These are phyloP conservation scores for Microcebus tavaratra DNA, from an alignment of 2,113 vertebrate species.

Conservation along the genomic window DNA sequence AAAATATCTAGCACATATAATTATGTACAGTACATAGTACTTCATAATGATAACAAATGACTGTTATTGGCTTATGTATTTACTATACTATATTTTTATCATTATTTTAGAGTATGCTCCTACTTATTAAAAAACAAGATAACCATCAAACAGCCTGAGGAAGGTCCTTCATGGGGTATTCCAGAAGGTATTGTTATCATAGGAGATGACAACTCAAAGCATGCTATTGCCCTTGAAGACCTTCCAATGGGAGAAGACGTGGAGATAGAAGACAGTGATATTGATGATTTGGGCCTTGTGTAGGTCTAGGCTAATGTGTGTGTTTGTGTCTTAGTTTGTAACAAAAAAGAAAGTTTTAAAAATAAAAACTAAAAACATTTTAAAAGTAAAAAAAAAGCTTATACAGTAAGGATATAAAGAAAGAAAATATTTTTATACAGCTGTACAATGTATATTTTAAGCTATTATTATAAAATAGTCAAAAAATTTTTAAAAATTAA, in stretches of 20 bases:
- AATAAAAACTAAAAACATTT: neutral
- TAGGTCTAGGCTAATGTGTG: neutral
- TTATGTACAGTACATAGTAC: neutral
- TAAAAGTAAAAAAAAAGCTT: neutral
- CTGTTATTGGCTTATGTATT: neutral
- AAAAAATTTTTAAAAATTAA: neutral
- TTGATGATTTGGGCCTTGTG: neutral
- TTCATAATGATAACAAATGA: neutral
- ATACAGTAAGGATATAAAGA: neutral
- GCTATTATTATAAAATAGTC: neutral
- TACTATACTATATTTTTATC: neutral
- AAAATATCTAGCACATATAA: neutral
- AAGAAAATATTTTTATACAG: neutral
- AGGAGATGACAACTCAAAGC: neutral
- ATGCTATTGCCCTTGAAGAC: neutral
- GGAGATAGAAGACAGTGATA: neutral
- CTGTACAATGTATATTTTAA: neutral
- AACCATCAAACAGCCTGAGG: neutral
- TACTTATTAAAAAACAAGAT: neutral
- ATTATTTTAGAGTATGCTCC: neutral
- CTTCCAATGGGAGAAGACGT: neutral
- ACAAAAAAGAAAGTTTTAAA: neutral
- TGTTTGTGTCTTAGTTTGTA: neutral
- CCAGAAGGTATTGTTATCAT: neutral
- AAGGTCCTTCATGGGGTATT: neutral